These are phyloP conservation scores for Sinohyriopsis cumingii DNA, from an alignment of 2,888 invertebrate species.

Conservation along the genomic window DNA sequence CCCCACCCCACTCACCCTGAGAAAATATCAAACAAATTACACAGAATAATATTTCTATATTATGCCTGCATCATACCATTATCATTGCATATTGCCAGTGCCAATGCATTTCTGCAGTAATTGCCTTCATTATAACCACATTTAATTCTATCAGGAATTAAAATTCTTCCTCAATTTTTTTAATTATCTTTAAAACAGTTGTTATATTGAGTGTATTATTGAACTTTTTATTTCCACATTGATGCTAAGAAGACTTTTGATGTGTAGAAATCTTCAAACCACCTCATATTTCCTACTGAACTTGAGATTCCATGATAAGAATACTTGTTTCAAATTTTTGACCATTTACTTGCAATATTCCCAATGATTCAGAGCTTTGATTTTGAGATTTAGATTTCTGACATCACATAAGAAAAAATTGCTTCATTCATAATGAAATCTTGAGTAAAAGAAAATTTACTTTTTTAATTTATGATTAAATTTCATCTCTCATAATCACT, in stretches of 20 bases:
- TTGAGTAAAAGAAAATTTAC: neutral
- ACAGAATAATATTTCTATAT: no score
- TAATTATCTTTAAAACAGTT: neutral
- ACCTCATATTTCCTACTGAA: no score
- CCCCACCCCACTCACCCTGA: no score
- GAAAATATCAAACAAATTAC: no score
- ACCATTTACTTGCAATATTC: no score
- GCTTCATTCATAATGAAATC: neutral
- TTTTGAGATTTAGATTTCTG: neutral
- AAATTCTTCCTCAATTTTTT: no score
- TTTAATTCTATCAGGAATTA: no score
- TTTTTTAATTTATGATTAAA: neutral
- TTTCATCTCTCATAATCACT: no score
- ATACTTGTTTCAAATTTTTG: slow-evolving; percentile 1
- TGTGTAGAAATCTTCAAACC: neutral
- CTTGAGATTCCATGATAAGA: neutral
- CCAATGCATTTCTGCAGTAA: no score
- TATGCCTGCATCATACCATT: no score
- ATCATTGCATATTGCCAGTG: no score
- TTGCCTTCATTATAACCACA: no score
- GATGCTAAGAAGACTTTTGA: neutral
- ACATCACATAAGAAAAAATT: neutral
- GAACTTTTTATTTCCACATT: neutral
- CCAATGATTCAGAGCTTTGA: neutral
- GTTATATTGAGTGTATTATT: neutral